Conservation (phyloP, 1,140 invertebrate genomes). For the Vanessa atalanta region DNA sequence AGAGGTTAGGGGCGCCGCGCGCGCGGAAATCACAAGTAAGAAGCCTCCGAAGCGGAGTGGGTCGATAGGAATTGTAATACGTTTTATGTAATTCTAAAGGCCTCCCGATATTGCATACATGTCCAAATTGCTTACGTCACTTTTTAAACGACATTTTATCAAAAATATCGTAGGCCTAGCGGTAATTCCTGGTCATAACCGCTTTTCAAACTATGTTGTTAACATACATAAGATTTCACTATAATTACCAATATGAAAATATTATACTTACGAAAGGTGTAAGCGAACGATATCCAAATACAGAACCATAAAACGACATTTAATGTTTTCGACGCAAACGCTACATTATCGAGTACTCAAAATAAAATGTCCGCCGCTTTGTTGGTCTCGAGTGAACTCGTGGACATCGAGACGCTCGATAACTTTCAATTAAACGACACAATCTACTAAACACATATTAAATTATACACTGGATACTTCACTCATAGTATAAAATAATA, state of each 20-base stretch:
- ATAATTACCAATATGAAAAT: conserved; percentile 53
- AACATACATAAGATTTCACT: conserved; percentile 51
- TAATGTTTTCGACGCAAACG: conserved; percentile 80
- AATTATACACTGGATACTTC: conserved; percentile 67
- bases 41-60: conserved; percentile 72
- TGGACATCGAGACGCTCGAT: conserved; percentile 79
- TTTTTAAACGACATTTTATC: conserved; percentile 70
- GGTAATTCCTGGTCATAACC: conserved; percentile 69
- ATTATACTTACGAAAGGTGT: conserved; percentile 80
- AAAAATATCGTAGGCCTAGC: conserved; percentile 74
- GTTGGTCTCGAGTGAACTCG: conserved; percentile 81
- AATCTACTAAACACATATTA: conserved; percentile 71
- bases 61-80: conserved; percentile 69
- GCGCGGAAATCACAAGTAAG: conserved; percentile 74
- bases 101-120: conserved; percentile 47
- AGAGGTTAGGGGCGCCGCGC: conserved; percentile 79
- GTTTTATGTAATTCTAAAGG: conserved; percentile 60
- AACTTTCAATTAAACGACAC: conserved; percentile 69
- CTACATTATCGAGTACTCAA: conserved; percentile 82
- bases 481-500: conserved; percentile 68
- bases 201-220: conserved; percentile 57
- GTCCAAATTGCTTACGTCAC: conserved; percentile 72
- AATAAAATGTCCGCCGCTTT: conserved; percentile 82
- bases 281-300: conserved; percentile 77
- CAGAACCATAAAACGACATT: conserved; percentile 79